phyloP scores from a whole-genome alignment of 2,113 vertebrate species.

The Puntigrus tetrazona region DNA sequence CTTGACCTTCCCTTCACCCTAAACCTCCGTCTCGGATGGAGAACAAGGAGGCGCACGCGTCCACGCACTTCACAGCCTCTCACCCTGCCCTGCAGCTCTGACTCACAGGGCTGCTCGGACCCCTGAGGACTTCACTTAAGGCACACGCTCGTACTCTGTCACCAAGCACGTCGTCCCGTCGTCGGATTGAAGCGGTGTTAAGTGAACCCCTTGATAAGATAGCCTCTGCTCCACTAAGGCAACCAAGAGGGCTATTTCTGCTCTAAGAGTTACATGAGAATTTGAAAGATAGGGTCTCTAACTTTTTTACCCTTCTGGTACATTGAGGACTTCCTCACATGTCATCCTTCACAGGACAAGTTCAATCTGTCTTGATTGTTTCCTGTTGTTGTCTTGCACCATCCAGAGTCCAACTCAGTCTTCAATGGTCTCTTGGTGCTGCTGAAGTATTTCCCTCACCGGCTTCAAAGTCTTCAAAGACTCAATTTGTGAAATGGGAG shows the following conservation, averaged over 20 bases:
- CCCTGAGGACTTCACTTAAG: conserved; percentile 32
- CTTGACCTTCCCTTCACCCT: conserved; percentile 46
- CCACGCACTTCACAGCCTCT: conserved; percentile 58
- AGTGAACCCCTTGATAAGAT: conserved; percentile 53
- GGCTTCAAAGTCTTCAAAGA: neutral
- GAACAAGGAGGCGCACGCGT: conserved; percentile 50
- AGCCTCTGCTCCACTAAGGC: conserved; percentile 27
- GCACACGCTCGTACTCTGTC: conserved; percentile 35
- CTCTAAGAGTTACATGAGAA: conserved; percentile 19
- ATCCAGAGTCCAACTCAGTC: conserved; percentile 10
- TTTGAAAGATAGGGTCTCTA: conserved; percentile 22
- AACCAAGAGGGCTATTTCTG: conserved; percentile 50
- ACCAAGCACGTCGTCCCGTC: conserved; percentile 51
- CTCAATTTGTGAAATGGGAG: conserved; percentile 10
- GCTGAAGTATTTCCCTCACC: neutral
- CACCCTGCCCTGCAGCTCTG: conserved; percentile 23
- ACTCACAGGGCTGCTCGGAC: conserved; percentile 26
- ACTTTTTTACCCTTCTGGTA: neutral
- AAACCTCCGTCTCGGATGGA: conserved; percentile 36
- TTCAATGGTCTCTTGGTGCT: neutral
- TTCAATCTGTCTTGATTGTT: neutral
- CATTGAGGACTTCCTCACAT: neutral
- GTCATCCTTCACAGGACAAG: neutral
- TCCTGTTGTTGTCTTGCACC: neutral
- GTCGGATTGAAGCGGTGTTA: conserved; percentile 45